These are phyloP conservation scores for Australoheros facetus DNA, from an alignment of 2,797 vertebrate genomes.

Conservation along the genomic window DNA sequence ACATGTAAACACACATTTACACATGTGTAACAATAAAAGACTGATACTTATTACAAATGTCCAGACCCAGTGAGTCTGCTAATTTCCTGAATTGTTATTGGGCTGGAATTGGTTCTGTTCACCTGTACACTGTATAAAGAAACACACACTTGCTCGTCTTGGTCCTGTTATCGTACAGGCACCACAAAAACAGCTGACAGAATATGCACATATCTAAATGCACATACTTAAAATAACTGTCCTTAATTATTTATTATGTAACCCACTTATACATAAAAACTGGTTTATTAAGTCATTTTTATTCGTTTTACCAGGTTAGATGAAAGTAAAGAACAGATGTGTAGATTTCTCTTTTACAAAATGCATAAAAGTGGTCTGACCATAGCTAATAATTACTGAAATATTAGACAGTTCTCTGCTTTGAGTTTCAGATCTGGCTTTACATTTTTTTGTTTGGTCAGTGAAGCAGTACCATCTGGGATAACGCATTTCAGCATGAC, in stretches of 20 bases:
- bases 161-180: neutral
- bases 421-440: neutral
- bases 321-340: neutral
- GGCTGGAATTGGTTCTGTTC: neutral
- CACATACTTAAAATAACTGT: neutral
- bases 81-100: neutral
- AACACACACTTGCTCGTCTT: conserved; percentile 3
- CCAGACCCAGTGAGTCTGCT: neutral
- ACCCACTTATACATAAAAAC: neutral
- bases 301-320: neutral
- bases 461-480: neutral
- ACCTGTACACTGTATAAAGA: too few species aligned
- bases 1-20: neutral
- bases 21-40: neutral
- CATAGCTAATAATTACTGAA: neutral
- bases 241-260: neutral
- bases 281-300: neutral
- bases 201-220: neutral
- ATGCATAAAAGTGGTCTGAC: neutral
- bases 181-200: too few species aligned
- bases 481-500: neutral
- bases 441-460: neutral
- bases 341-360: neutral
- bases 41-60: neutral
- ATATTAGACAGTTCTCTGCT: neutral